Conservation (phyloP, 2,888 invertebrate species). For the Nemapogon koenigi region DNA sequence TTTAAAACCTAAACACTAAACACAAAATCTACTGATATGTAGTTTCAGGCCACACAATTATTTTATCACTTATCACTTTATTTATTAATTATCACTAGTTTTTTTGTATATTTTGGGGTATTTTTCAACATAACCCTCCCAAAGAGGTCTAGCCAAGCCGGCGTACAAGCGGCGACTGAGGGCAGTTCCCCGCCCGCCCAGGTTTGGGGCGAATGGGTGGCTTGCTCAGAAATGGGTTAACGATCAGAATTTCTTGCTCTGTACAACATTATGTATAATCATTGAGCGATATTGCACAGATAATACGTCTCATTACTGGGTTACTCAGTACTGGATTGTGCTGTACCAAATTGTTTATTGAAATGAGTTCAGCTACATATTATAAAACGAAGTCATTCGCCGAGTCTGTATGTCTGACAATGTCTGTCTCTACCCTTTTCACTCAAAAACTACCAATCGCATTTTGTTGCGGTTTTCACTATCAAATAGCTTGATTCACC, state of each 20-base stretch:
- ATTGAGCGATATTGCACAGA: too few relatives aligned
- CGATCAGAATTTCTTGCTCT: conserved; percentile 28
- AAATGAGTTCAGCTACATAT: too few relatives aligned
- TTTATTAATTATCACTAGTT: not conserved
- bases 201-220: not conserved
- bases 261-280: too few relatives aligned
- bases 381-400: too few relatives aligned
- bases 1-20: conserved; percentile 3
- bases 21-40: conserved; percentile 6
- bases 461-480: too few relatives aligned
- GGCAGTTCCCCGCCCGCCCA: conserved; percentile 15
- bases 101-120: not conserved
- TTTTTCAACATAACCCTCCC: not conserved
- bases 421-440: too few relatives aligned
- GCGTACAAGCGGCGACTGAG: conserved; percentile 50
- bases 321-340: too few relatives aligned
- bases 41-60: conserved; percentile 5
- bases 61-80: not conserved
- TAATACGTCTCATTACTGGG: too few relatives aligned
- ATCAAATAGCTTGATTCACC: too few relatives aligned
- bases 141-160: conserved; percentile 24
- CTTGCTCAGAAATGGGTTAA: conserved; percentile 35
- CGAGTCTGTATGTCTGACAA: too few relatives aligned
- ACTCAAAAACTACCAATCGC: too few relatives aligned
- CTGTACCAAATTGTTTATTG: too few relatives aligned